Percentiles rank a stretch among this genome's conserved stretches.
Conservation (phyloP, 2,888 invertebrate species). For the Andrena praecox region DNA sequence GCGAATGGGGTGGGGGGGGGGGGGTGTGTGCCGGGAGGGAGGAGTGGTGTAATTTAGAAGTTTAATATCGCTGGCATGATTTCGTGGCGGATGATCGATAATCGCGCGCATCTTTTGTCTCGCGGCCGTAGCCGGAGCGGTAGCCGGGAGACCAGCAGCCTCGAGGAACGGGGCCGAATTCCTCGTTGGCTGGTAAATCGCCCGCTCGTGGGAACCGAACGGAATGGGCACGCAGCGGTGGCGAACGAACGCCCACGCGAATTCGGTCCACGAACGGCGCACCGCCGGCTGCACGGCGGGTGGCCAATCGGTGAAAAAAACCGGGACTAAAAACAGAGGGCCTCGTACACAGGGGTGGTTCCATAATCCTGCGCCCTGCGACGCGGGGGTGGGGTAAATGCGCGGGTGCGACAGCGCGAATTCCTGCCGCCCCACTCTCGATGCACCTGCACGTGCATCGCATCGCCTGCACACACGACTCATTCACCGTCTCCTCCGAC, state of each 20-base stretch:
- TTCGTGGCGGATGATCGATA: conserved; percentile 50
- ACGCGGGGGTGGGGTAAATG: conserved; percentile 79
- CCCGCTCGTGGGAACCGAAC: conserved; percentile 56
- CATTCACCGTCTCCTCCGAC: conserved; percentile 58
- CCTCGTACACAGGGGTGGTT: conserved; percentile 80
- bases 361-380: conserved; percentile 80
- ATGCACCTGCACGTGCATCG: conserved; percentile 77
- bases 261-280: conserved; percentile 73
- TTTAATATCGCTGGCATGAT: conserved; percentile 54
- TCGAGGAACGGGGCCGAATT: conserved; percentile 30
- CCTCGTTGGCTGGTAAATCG: conserved; percentile 51
- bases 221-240: conserved; percentile 49
- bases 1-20: neutral
- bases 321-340: conserved; percentile 79
- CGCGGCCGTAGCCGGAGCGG: neutral
- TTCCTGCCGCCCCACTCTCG: conserved; percentile 72
- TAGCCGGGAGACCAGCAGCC: conserved; percentile 15
- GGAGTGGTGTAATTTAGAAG: conserved; percentile 36
- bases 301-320: conserved; percentile 81
- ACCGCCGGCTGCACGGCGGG: conserved; percentile 63
- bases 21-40: neutral
- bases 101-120: conserved; percentile 52
- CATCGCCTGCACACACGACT: conserved; percentile 71
- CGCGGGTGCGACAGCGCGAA: conserved; percentile 80
- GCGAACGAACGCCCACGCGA: conserved; percentile 72